Evolutionary conservation across 37 sponge, comb jelly and placozoan genomes (phyloP).

Genomic region (Ephydatia muelleri): DNA sequence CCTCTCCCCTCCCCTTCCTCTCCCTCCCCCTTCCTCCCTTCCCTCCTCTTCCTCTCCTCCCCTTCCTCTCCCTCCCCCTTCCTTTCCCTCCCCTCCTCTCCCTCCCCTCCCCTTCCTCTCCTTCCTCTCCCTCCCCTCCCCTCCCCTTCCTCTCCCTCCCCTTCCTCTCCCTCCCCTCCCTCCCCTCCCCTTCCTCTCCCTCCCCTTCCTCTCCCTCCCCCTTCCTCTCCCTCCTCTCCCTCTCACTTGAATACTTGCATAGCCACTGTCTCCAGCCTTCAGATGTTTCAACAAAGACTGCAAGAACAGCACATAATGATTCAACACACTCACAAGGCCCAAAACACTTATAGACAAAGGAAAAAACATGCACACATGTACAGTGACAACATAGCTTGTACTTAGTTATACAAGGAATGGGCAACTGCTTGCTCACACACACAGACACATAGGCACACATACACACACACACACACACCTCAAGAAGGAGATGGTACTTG

Average conservation of each 20-base stretch:
- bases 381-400: too few species aligned
- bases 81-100: not conserved
- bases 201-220: not conserved
- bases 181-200: too few species aligned
- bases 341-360: too few species aligned
- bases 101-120: not conserved
- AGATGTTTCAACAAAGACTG: not conserved
- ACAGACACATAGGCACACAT: not conserved
- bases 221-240: not conserved
- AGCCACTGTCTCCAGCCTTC: not conserved
- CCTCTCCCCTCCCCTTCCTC: constrained; percentile 1
- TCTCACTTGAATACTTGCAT: constrained; percentile 1
- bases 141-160: not conserved
- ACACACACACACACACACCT: constrained; percentile 3
- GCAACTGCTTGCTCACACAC: too few species aligned
- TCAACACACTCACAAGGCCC: too few species aligned
- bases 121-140: not conserved
- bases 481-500: constrained; percentile 60
- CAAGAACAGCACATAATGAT: too few species aligned
- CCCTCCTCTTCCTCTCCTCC: not conserved
- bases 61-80: constrained; percentile 7
- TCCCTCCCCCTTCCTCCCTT: constrained; percentile 2
- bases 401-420: too few species aligned
- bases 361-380: too few species aligned
- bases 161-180: not conserved